Evolutionary conservation across 2,888 invertebrate species (phyloP), one percentile per base, ranked within the genome.

Genomic region (Nomada fucata): DNA sequence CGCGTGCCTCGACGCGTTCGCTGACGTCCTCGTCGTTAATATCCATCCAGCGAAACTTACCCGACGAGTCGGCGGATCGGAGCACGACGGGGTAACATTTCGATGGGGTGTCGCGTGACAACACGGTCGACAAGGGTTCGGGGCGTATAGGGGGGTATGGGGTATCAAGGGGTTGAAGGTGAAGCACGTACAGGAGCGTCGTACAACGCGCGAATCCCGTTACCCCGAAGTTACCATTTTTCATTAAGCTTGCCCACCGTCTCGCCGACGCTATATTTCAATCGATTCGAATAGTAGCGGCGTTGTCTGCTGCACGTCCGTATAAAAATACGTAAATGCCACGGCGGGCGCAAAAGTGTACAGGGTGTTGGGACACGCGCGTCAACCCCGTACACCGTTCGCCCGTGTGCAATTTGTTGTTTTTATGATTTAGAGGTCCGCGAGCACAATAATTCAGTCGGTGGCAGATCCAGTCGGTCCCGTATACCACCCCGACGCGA

Each of bases 351-450:
- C 26, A 42, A 42, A 23, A 23, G 20, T 23, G 13, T 7, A 36
- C 59, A 23, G n/a, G 23, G 29, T 36, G 60, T 26, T 36, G 67
- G 50, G 63, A 68, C 68, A 74, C 77, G 47, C 50, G 29, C 67
- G 20, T 63, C 65, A 53, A 69, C 50, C 20, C 72, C 60, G n/a
- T 67, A 61, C 50, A 53, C 73, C 78, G 79, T 83, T 86, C 81
- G 83, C 65, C 72, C 82, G 65, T 79, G 79, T 72, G 91, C 90
- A 91, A 92, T 92, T 92, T 91, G 92, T 91, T 91, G 90, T 92
- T 92, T 91, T 90, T 91, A 90, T 92, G 92, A 92, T 92, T 91
- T 92, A 92, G 88, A 84, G 90, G 86, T 86, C 73, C 81, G 84
- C 84, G 81, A 81, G 89, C 85, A 91, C 87, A 90, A 92, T 92